A percentile compares a stretch with the other conserved stretches of the same genome.
These are phyloP conservation scores for Chironex yamaguchii DNA, from an alignment of 30 jellyfish, hydroid and myxozoan genomes.

Conservation along the genomic window DNA sequence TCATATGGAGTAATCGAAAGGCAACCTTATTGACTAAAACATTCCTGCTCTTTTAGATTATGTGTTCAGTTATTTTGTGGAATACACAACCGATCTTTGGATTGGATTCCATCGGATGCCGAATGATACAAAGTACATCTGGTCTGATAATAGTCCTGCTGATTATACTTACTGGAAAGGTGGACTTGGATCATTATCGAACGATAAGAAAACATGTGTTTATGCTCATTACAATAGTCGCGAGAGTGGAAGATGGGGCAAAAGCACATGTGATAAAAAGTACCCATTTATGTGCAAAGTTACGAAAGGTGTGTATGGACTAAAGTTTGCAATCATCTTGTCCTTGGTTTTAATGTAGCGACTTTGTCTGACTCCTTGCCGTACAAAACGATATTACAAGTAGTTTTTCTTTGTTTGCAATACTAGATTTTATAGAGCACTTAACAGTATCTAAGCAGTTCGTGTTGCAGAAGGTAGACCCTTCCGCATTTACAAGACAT, in stretches of 20 bases:
- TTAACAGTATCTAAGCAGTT: too few species aligned
- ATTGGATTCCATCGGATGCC: slow-evolving; percentile 85
- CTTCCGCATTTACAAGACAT: too few species aligned
- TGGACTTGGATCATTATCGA: slow-evolving; percentile 33
- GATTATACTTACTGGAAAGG: slow-evolving; percentile 83
- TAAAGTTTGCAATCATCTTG: too few species aligned
- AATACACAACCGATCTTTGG: slow-evolving; percentile 77
- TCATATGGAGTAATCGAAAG: too few species aligned
- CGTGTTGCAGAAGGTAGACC: too few species aligned
- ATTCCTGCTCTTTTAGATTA: slow-evolving; percentile 40
- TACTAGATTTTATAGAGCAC: too few species aligned
- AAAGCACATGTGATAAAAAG: slow-evolving; percentile 76
- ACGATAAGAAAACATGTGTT: slow-evolving; percentile 39
- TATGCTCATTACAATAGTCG: slow-evolving; percentile 9
- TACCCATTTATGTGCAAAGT: slow-evolving; percentile 86
- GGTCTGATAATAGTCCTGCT: slow-evolving; percentile 82
- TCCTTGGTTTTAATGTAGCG: too few species aligned
- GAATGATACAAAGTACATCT: slow-evolving; percentile 59
- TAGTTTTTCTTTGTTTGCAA: too few species aligned
- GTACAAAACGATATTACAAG: too few species aligned
- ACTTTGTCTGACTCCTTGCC: too few species aligned
- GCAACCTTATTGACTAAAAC: too few species aligned
- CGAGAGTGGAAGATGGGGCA: slow-evolving; percentile 75
- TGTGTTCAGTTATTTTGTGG: slow-evolving; percentile 75
- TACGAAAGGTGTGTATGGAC: slow-evolving; percentile 52